Evolutionary conservation across 1,140 invertebrate genomes (phyloP), one percentile per base, ranked within the genome.

Genomic region (Ooceraea biroi): DNA sequence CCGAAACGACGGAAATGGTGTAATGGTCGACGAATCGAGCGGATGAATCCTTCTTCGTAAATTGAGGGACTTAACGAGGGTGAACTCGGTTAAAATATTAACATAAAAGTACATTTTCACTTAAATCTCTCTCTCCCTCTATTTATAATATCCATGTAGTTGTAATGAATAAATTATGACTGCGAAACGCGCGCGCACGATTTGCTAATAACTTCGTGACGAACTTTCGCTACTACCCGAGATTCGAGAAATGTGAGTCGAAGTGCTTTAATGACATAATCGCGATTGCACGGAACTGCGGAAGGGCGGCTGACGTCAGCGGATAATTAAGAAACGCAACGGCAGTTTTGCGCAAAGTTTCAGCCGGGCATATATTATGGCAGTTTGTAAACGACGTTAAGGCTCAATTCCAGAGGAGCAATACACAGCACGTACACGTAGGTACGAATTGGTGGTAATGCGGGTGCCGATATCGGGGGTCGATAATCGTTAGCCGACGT

Each of bases 401-500:
- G 65, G 52, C 68, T 68, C 68, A 22, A 86, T 86, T 86, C 44
- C 66, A 68, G 27, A n/a, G 52, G 36, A 69, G 84, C 58, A 63
- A 87, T 74, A 76, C 69, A 36, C 69, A 82, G 55, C 57, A 69
- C 68, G 57, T 44, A 63, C 77, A 69, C 76, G 69, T 57, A 82
- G 19, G 27, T 73, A 69, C 30, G 74, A 60, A 44, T 58, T 68
- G 85, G 68, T 69, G 85, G 85, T 83, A 85, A 74, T n/a, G 76
- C 50, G 61, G 85, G 27, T 80, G 22, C 14, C 85, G 85, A 85
- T 87, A 87, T 87, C 84, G 84, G 25, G 77, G 69, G 55, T 85
- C 84, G 84, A 87, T 87, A 85, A 87, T 85, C 85, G 85, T 87
- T 87, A 87, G 84, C 84, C 74, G 61, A 57, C 57, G 85, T 85